A percentile compares a stretch with the other conserved stretches of the same genome.
phyloP scores from a whole-genome alignment of 1,140 invertebrate genomes.

The Lepidurus packardi region DNA sequence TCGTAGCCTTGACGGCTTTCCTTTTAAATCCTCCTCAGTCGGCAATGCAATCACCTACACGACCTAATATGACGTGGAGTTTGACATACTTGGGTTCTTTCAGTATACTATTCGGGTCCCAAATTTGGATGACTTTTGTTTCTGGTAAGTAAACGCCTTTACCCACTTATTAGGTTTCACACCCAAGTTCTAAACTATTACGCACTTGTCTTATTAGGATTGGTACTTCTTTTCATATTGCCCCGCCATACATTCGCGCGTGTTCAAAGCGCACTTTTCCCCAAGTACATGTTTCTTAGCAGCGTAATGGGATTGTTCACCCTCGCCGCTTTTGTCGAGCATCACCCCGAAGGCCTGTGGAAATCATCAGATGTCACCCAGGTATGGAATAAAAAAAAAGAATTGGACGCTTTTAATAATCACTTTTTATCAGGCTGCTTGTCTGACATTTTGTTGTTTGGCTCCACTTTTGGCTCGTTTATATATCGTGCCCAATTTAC shows the following conservation, averaged over 20 bases:
- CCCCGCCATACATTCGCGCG: conserved; percentile 73
- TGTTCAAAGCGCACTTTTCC: conserved; percentile 77
- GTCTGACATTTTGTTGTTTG: conserved; percentile 61
- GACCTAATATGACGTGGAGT: conserved; percentile 28
- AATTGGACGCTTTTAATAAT: conserved; percentile 32
- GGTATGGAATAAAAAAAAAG: conserved; percentile 46
- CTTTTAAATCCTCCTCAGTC: conserved; percentile 49
- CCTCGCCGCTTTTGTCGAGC: conserved; percentile 59
- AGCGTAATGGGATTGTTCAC: conserved; percentile 64
- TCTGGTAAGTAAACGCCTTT: conserved; percentile 54
- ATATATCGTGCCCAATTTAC: conserved; percentile 59
- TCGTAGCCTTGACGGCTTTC: conserved; percentile 57
- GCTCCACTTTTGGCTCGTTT: conserved; percentile 61
- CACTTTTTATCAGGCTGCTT: conserved; percentile 52
- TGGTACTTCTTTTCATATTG: conserved; percentile 72
- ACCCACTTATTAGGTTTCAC: background rate
- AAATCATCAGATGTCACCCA: conserved; percentile 29
- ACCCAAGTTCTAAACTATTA: background rate
- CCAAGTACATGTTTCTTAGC: conserved; percentile 73
- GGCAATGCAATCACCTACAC: conserved; percentile 40
- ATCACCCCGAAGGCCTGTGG: conserved; percentile 41
- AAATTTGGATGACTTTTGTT: conserved; percentile 84
- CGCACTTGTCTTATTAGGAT: conserved; percentile 51
- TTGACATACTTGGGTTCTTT: conserved; percentile 66
- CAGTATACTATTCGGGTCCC: conserved; percentile 68